Conservation (phyloP, 2,888 invertebrate genomes). For the Trachelus troglodyta region DNA sequence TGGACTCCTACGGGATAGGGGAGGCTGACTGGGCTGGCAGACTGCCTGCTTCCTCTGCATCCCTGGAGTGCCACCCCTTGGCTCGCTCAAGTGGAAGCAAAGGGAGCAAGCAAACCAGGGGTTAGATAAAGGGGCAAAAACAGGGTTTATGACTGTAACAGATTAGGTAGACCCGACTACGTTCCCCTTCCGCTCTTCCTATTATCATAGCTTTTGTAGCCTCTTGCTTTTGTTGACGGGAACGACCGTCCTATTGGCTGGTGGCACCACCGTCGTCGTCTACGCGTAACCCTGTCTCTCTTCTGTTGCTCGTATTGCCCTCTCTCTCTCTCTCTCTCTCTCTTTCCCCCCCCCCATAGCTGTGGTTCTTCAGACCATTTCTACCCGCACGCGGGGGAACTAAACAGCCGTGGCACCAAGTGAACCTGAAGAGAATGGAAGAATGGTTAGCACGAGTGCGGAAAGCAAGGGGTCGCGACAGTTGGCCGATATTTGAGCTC, state of each 20-base stretch:
- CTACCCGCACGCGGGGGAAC: neutral
- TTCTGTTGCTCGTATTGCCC: slow-evolving; percentile 18
- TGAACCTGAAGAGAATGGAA: neutral
- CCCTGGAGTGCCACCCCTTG: slow-evolving; percentile 38
- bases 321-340: neutral
- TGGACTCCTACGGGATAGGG: neutral
- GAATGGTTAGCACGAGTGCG: slow-evolving; percentile 11
- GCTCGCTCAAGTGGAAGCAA: slow-evolving; percentile 42
- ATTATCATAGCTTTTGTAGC: slow-evolving; percentile 43
- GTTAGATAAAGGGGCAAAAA: slow-evolving; percentile 48
- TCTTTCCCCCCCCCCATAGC: neutral
- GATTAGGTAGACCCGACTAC: slow-evolving; percentile 55
- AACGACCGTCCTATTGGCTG: slow-evolving; percentile 5
- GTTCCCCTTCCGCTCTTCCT: slow-evolving; percentile 29
- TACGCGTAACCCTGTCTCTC: slow-evolving; percentile 18
- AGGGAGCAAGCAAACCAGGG: slow-evolving; percentile 32
- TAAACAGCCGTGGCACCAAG: neutral
- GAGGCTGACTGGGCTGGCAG: neutral
- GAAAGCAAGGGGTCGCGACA: slow-evolving; percentile 52
- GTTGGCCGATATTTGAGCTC: slow-evolving; percentile 63
- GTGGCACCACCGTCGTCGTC: slow-evolving; percentile 2
- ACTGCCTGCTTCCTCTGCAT: slow-evolving; percentile 7
- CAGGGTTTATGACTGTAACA: slow-evolving; percentile 64
- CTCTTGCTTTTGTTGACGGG: slow-evolving; percentile 37
- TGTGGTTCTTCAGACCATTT: neutral